These are phyloP conservation scores for Pollimyrus isidori DNA, from an alignment of 2,113 vertebrate genomes.

Conservation along the genomic window DNA sequence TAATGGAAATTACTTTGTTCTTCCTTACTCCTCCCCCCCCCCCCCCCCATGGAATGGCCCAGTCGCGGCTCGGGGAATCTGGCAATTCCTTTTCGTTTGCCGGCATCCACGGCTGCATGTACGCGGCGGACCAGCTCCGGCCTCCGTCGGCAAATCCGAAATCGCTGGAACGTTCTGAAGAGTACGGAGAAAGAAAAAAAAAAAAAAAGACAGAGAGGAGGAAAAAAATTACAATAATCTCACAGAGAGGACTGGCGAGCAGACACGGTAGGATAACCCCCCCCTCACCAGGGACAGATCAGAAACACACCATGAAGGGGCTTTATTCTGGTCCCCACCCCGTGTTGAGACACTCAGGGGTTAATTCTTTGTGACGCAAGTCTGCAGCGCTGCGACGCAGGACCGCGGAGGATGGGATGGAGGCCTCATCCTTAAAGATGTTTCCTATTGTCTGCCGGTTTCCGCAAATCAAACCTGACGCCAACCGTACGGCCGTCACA, in stretches of 20 bases:
- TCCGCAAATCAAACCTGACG: conserved; percentile 34
- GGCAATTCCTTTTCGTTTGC: conserved; percentile 37
- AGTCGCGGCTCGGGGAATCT: not conserved
- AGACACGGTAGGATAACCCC: conserved; percentile 5
- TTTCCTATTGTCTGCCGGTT: conserved; percentile 46
- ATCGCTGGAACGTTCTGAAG: conserved; percentile 45
- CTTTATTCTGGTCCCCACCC: conserved; percentile 57
- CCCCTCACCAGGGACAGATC: conserved; percentile 49
- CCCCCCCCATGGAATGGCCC: not conserved
- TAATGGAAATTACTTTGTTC: not conserved
- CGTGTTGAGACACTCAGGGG: conserved; percentile 33
- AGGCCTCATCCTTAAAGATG: conserved; percentile 42
- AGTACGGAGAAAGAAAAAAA: conserved; percentile 45
- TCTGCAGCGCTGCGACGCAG: conserved; percentile 58
- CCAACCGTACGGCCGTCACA: not conserved
- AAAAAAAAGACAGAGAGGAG: conserved; percentile 24
- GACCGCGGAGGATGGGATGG: conserved; percentile 42
- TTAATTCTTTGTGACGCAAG: conserved; percentile 53
- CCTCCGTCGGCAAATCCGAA: conserved; percentile 46
- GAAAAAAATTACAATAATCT: conserved; percentile 21
- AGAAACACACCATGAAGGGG: conserved; percentile 66
- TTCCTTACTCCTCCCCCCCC: not conserved
- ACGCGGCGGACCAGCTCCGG: conserved; percentile 37
- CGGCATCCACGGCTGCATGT: conserved; percentile 22
- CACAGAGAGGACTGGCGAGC: not conserved